These are phyloP conservation scores for Pimpla rufipes DNA, from an alignment of 2,888 invertebrate species.

Conservation along the genomic window DNA sequence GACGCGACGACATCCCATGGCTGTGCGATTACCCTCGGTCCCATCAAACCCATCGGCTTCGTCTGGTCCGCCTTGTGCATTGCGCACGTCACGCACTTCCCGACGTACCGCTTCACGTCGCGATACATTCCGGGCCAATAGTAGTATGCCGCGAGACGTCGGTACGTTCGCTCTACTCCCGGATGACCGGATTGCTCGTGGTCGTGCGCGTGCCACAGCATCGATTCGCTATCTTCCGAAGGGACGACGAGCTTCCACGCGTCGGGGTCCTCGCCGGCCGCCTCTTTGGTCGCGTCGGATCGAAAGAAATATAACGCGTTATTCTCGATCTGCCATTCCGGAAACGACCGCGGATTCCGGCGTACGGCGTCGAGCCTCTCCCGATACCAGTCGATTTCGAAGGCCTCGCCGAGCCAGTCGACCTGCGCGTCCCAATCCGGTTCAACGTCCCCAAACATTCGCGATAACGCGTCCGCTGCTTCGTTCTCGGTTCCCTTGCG, in stretches of 20 bases:
- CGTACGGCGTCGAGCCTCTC: background rate
- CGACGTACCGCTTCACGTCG: constrained; percentile 67
- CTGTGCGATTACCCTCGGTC: constrained; percentile 21
- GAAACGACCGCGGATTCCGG: constrained; percentile 1
- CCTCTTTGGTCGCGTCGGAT: constrained; percentile 51
- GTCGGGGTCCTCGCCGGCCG: constrained; percentile 57
- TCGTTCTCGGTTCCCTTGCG: background rate
- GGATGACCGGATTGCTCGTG: constrained; percentile 66
- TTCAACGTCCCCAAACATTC: background rate
- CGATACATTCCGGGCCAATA: constrained; percentile 71
- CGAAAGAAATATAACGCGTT: constrained; percentile 52
- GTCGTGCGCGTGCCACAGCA: constrained; percentile 42
- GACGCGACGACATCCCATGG: constrained; percentile 40
- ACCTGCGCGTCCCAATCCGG: background rate
- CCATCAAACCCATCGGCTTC: constrained; percentile 70
- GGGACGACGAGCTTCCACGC: constrained; percentile 70
- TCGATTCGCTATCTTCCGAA: constrained; percentile 2
- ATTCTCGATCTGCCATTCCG: constrained; percentile 49
- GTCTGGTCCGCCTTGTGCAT: constrained; percentile 69
- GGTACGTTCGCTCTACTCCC: constrained; percentile 65
- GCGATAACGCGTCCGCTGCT: background rate
- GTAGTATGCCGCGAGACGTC: constrained; percentile 33
- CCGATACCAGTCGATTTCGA: background rate
- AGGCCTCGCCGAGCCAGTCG: background rate
- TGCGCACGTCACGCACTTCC: constrained; percentile 69